Evolutionary conservation across 2,113 vertebrate species (phyloP), one percentile per base, ranked within the genome.

Genomic region (Neolamprologus longior): DNA sequence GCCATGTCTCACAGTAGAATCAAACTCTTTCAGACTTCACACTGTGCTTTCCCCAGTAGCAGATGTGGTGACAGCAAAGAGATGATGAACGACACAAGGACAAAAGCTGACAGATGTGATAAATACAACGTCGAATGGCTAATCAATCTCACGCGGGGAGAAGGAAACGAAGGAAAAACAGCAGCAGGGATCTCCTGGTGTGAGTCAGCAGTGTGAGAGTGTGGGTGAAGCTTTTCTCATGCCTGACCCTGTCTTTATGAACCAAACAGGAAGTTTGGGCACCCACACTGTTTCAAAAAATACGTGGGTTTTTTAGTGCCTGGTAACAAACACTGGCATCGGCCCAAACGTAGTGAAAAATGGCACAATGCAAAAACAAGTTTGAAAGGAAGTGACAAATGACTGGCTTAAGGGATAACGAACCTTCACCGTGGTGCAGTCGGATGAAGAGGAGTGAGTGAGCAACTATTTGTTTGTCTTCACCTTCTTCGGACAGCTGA

Each of bases 71-170:
- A 93, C 91, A 89, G 89, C 68, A 37, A 78, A 78, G 80, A 90
- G 92, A 94, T 92, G 91, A 94, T 90, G 83, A 93, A 94, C 21
- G 87, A 90, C 79, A 76, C 9, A n/a, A 61, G 71, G 87, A 91
- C 91, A 89, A 91, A 94, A 92, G 91, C 89, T 89, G 89, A 91
- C 92, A 94, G 90, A 92, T 90, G 90, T 91, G 93, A 94, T 91
- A 89, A 93, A 94, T 88, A 92, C 89, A 28, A 54, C 55, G 35
- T 83, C 31, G 45, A 94, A 94, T 92, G 88, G 90, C 91, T 92
- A 92, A 95, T 94, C 91, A 95, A 93, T 91, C 93, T 94, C 88
- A 86, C 83, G 86, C 80, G 83, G 87, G 84, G 76, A 45, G 87
- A 63, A 89, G 76, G 90, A 89, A 92, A 92, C 15, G 7, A 71